These are phyloP conservation scores for Zeugodacus cucurbitae DNA, from an alignment of 1,140 invertebrate species.

Conservation along the genomic window DNA sequence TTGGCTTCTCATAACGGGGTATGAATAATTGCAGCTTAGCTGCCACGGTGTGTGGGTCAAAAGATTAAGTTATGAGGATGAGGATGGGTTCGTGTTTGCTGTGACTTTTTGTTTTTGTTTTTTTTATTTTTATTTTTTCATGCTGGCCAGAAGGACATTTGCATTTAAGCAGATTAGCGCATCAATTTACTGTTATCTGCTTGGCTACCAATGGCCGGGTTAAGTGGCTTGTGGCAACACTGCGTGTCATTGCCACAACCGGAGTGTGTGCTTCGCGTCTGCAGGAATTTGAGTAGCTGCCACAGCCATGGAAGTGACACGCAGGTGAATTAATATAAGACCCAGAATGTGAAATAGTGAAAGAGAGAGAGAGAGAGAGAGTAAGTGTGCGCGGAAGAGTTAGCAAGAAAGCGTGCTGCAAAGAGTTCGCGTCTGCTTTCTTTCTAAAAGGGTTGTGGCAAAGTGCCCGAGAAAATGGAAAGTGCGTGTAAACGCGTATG, in stretches of 20 bases:
- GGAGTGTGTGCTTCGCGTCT: background rate
- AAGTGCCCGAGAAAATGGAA: background rate
- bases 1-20: background rate
- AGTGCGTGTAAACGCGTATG: background rate
- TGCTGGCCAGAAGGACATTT: background rate
- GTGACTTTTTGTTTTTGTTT: no score
- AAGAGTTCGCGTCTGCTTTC: background rate
- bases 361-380: background rate
- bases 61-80: background rate
- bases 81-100: background rate
- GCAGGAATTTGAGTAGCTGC: background rate
- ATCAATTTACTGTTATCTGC: conserved; percentile 12
- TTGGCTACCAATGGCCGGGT: background rate
- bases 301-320: background rate
- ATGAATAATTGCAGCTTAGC: conserved; percentile 12
- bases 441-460: background rate
- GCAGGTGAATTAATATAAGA: background rate
- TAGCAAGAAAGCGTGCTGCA: background rate
- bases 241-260: background rate
- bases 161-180: conserved; percentile 12
- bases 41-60: background rate
- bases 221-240: background rate
- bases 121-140: no score
- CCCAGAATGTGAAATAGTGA: background rate
- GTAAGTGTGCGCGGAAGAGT: background rate